Percentiles rank a stretch among this genome's conserved stretches.
phyloP scores from a whole-genome alignment of 1,140 invertebrate species.

The Drosophila repletoides region DNA sequence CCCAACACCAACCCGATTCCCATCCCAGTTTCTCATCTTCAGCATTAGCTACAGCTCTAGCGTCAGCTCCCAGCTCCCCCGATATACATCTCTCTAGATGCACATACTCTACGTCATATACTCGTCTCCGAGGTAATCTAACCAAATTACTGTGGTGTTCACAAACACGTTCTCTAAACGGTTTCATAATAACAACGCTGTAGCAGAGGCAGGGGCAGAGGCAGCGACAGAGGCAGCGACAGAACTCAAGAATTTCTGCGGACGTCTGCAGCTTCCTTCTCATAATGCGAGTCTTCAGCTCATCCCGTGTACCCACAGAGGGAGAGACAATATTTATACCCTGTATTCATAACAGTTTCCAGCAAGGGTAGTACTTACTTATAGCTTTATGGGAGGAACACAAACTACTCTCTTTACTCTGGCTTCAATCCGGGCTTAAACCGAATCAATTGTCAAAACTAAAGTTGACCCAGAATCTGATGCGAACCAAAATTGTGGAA shows the following conservation, averaged over 20 bases:
- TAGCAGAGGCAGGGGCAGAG: not conserved
- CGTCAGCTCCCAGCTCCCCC: too few relatives aligned
- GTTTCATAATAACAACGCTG: conserved; percentile 76
- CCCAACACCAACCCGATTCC: not conserved
- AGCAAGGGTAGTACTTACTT: too few relatives aligned
- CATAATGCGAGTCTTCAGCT: conserved; percentile 48
- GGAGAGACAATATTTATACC: not conserved
- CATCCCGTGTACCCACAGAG: conserved; percentile 16
- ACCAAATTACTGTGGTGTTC: conserved; percentile 80
- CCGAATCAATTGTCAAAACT: too few relatives aligned
- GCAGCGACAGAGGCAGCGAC: conserved; percentile 18
- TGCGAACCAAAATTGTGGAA: too few relatives aligned
- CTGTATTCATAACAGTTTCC: too few relatives aligned
- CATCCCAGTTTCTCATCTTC: not conserved
- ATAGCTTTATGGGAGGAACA: too few relatives aligned
- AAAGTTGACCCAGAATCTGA: too few relatives aligned
- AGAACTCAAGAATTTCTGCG: conserved; percentile 61
- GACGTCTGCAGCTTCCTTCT: conserved; percentile 57
- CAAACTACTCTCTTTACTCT: too few relatives aligned
- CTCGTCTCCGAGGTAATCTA: conserved; percentile 68
- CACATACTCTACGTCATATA: conserved; percentile 27
- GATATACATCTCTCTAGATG: not conserved
- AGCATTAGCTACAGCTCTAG: too few relatives aligned
- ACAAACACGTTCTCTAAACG: conserved; percentile 81
- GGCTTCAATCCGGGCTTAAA: too few relatives aligned